phyloP scores from a whole-genome alignment of 2,888 invertebrate species.

The Scaptomyza parva region DNA sequence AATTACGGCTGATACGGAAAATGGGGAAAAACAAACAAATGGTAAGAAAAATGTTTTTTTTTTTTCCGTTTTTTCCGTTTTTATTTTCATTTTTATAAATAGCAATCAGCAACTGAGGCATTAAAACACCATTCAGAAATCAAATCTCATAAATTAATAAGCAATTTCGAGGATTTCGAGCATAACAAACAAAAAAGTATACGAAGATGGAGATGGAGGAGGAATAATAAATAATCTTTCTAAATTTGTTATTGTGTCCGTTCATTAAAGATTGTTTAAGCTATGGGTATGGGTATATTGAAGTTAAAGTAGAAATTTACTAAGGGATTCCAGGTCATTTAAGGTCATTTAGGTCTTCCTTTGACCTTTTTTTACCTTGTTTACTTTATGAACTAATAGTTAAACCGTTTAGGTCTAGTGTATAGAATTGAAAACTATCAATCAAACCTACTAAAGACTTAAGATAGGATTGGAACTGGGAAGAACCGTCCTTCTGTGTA shows the following conservation, averaged over 20 bases:
- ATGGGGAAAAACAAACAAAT: conserved; percentile 39
- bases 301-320: not conserved
- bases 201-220: too few species aligned
- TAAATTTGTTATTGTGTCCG: conserved; percentile 8
- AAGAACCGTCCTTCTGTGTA: too few species aligned
- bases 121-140: conserved; percentile 21
- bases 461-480: too few species aligned
- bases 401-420: too few species aligned
- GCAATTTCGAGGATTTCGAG: conserved; percentile 23
- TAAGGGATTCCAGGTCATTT: not conserved
- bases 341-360: too few species aligned
- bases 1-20: conserved; percentile 58
- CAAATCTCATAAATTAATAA: conserved; percentile 39
- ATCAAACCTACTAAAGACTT: not conserved
- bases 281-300: too few species aligned
- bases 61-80: not conserved
- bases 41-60: conserved; percentile 10
- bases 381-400: too few species aligned
- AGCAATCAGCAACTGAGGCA: conserved; percentile 40
- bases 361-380: too few species aligned
- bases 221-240: too few species aligned
- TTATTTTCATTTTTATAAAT: conserved; percentile 17
- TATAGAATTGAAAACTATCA: not conserved
- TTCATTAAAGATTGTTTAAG: too few species aligned
- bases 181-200: conserved; percentile 7